Percentiles rank a stretch among this genome's conserved stretches.
phyloP scores from a whole-genome alignment of 2,888 invertebrate species.

The Lingula anatina region DNA sequence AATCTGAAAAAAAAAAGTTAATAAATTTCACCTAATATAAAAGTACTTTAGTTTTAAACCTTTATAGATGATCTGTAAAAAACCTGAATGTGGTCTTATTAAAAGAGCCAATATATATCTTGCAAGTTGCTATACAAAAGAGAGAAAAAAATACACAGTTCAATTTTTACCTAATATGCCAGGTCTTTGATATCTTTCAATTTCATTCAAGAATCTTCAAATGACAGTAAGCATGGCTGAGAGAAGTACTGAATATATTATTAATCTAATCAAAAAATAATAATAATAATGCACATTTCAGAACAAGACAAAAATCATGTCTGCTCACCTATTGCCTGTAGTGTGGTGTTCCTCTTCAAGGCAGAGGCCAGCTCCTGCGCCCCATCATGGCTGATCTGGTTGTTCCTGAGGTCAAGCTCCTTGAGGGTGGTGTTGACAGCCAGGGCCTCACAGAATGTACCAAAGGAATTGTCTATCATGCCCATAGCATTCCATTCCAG shows the following conservation, averaged over 20 bases:
- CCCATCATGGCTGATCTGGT: constrained; percentile 49
- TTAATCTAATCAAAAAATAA: neutral
- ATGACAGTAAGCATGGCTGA: no score
- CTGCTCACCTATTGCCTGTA: constrained; percentile 38
- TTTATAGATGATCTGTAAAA: neutral
- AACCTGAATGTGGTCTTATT: neutral
- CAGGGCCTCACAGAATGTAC: constrained; percentile 49
- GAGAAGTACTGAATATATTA: no score
- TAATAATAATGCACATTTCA: neutral
- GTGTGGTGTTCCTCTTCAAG: constrained; percentile 41
- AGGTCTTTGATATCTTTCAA: no score
- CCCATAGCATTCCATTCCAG: constrained; percentile 52
- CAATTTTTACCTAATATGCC: no score
- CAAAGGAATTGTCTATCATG: constrained; percentile 47
- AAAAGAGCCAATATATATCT: neutral
- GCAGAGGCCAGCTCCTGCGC: constrained; percentile 41
- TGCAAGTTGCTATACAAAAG: neutral
- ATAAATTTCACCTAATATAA: no score
- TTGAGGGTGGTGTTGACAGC: constrained; percentile 37
- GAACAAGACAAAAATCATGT: no score
- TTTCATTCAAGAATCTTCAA: no score
- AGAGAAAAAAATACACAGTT: no score
- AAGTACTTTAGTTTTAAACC: neutral
- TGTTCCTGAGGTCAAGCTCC: constrained; percentile 49
- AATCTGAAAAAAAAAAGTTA: constrained; percentile 27